These are phyloP conservation scores for Enteromius mattozi DNA, from an alignment of 2,797 vertebrate species.

Conservation along the genomic window DNA sequence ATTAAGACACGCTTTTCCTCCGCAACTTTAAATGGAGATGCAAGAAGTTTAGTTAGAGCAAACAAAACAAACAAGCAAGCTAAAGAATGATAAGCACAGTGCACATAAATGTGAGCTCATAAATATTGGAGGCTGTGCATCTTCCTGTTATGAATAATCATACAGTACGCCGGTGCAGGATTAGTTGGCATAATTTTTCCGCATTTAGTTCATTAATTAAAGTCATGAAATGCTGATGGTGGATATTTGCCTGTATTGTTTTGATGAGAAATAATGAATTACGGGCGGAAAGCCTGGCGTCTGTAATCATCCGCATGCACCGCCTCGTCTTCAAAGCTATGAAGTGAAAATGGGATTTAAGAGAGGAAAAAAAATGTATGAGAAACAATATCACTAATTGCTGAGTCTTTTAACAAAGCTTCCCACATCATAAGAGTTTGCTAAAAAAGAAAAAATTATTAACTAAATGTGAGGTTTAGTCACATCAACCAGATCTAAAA, in stretches of 20 bases:
- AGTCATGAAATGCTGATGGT: conserved; percentile 59
- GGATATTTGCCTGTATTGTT: conserved; percentile 49
- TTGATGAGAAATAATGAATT: conserved; percentile 64
- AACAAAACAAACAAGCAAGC: conserved; percentile 26
- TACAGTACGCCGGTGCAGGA: conserved; percentile 49
- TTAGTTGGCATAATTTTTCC: conserved; percentile 62
- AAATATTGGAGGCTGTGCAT: conserved; percentile 69
- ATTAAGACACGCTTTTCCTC: conserved; percentile 22
- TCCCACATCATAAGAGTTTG: conserved; percentile 7
- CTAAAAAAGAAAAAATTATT: not conserved
- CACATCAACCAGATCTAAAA: not conserved
- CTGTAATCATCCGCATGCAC: conserved; percentile 28
- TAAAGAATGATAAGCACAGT: not conserved
- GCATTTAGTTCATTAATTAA: conserved; percentile 72
- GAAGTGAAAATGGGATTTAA: conserved; percentile 23
- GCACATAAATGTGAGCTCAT: conserved; percentile 31
- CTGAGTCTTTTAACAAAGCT: conserved; percentile 22
- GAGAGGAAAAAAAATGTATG: not conserved
- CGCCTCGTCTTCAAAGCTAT: conserved; percentile 27
- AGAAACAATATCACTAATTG: conserved; percentile 15
- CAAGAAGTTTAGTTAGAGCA: conserved; percentile 24
- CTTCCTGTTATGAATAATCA: conserved; percentile 65
- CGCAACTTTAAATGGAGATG: conserved; percentile 36
- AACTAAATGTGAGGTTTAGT: not conserved
- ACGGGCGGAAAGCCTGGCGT: conserved; percentile 24